Conservation (phyloP, 2,113 vertebrate species). For the Barnardius zonarius region DNA sequence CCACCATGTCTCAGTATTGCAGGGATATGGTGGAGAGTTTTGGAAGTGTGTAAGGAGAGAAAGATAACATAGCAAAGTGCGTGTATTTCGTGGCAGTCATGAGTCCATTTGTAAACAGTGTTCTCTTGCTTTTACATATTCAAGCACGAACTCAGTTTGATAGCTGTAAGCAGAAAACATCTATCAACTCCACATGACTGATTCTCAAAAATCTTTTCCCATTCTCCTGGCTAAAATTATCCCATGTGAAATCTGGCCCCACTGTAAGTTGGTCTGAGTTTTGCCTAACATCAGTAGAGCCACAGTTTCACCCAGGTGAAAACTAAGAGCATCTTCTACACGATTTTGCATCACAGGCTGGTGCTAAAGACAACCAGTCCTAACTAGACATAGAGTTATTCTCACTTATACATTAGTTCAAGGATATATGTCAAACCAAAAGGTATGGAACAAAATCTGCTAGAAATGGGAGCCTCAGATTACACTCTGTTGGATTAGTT, state of each 20-base stretch:
- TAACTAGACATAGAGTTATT: not conserved
- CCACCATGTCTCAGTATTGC: not conserved
- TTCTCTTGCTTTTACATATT: not conserved
- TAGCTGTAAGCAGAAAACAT: constrained; percentile 18
- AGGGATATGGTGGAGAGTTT: not conserved
- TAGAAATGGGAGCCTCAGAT: not conserved
- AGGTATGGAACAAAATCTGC: not conserved
- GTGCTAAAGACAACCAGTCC: not conserved
- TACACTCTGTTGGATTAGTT: not conserved
- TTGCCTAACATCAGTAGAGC: not conserved
- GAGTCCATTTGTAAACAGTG: not conserved
- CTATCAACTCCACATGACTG: constrained; percentile 13
- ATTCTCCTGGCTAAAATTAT: not conserved
- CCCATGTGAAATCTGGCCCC: not conserved
- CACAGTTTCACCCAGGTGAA: not conserved
- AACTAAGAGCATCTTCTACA: not conserved
- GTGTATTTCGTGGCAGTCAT: not conserved
- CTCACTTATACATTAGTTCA: not conserved
- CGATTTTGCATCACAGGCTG: not conserved
- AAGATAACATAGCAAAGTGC: not conserved
- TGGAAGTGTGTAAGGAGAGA: not conserved
- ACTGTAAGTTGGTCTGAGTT: not conserved
- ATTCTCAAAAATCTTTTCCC: constrained; percentile 12
- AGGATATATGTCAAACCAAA: not conserved
- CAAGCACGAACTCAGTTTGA: not conserved